Evolutionary conservation across 2,888 invertebrate species (phyloP).

Genomic region (Hyles lineata): DNA sequence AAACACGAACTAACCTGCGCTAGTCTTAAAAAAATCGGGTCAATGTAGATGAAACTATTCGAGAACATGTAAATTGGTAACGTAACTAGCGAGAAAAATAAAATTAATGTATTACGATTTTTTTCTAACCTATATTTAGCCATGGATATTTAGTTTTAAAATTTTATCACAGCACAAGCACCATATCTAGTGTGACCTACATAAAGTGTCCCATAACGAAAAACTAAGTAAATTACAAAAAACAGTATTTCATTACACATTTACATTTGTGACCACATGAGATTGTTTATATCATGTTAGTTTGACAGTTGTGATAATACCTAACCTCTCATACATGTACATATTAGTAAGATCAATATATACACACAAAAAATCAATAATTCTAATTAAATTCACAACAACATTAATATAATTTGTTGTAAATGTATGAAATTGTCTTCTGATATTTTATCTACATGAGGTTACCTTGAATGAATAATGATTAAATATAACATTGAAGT

Average conservation of each 20-base stretch:
- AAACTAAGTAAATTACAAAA: background rate
- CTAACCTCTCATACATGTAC: conserved; percentile 30
- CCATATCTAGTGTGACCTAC: conserved; percentile 4
- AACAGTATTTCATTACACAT: background rate
- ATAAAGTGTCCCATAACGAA: background rate
- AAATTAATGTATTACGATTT: background rate
- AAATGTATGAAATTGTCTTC: conserved; percentile 19
- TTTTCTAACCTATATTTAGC: background rate
- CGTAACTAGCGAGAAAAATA: background rate
- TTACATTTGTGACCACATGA: conserved; percentile 30
- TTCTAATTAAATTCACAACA: conserved; percentile 1
- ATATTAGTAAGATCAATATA: conserved; percentile 8
- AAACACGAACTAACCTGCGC: background rate
- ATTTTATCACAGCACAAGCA: background rate
- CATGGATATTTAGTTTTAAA: background rate
- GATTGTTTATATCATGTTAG: conserved; percentile 32
- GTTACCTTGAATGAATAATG: conserved; percentile 31
- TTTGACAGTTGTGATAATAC: conserved; percentile 34
- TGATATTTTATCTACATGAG: conserved; percentile 26
- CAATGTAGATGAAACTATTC: background rate
- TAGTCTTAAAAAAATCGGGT: conserved; percentile 9
- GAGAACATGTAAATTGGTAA: background rate
- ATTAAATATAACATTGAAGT: conserved; percentile 29
- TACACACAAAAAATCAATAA: conserved; percentile 19
- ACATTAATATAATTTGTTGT: conserved; percentile 5